phyloP scores from a whole-genome alignment of 2,113 vertebrate species.

The Periophthalmodon schlosseri region DNA sequence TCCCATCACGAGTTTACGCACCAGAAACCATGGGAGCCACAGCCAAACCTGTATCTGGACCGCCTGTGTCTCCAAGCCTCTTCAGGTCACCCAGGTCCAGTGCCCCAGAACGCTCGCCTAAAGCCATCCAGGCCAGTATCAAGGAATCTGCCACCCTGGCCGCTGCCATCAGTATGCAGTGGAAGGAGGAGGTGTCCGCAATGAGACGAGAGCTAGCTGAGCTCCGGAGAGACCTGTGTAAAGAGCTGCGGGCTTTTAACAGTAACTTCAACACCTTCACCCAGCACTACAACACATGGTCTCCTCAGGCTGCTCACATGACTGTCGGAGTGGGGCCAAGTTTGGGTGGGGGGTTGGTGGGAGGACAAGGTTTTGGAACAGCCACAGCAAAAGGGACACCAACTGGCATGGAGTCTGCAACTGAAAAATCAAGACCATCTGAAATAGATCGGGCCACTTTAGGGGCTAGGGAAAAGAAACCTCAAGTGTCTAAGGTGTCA shows the following conservation, averaged over 20 bases:
- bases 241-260: constrained; percentile 80
- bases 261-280: constrained; percentile 80
- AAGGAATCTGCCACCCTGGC: constrained; percentile 77
- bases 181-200: constrained; percentile 80
- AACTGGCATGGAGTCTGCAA: neutral
- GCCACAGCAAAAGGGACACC: neutral
- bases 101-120: constrained; percentile 61
- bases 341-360: constrained; percentile 25
- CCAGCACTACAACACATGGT: constrained; percentile 81
- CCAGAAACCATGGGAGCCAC: constrained; percentile 66
- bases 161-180: constrained; percentile 80
- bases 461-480: constrained; percentile 59
- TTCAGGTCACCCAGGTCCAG: constrained; percentile 70
- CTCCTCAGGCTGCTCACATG: constrained; percentile 65
- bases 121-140: constrained; percentile 76
- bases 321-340: constrained; percentile 37
- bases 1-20: constrained; percentile 47
- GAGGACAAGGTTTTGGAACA: neutral
- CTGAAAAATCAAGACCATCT: constrained; percentile 34
- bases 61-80: constrained; percentile 68
- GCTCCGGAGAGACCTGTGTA: constrained; percentile 77
- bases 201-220: constrained; percentile 79
- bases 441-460: constrained; percentile 27
- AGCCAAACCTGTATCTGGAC: constrained; percentile 70
- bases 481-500: constrained; percentile 69